These are phyloP conservation scores for Rhabdomys pumilio DNA, from an alignment of 2,797 vertebrate genomes.

Conservation along the genomic window DNA sequence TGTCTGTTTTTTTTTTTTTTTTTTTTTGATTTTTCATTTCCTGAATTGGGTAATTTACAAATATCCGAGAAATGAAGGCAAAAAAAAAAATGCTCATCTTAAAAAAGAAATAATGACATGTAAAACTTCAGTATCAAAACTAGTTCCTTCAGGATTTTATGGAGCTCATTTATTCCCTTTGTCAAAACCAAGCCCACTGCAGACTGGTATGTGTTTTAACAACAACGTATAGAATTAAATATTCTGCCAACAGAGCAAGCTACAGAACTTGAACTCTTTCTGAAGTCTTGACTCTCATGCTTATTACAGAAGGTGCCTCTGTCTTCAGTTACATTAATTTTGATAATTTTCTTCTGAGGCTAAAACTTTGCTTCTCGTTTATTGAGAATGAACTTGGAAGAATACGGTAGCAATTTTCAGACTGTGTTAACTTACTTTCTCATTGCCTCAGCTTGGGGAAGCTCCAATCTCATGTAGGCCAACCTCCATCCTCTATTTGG, in stretches of 20 bases:
- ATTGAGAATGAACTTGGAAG: conserved; percentile 22
- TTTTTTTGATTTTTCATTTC: conserved; percentile 80
- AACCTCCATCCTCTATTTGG: conserved; percentile 6
- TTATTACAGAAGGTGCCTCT: not conserved
- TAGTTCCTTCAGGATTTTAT: conserved; percentile 75
- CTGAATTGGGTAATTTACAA: conserved; percentile 72
- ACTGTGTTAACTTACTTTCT: not conserved
- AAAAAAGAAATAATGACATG: conserved; percentile 66
- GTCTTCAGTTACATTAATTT: conserved; percentile 37
- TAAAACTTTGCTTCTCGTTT: conserved; percentile 42
- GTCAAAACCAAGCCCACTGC: conserved; percentile 80
- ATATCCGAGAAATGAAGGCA: conserved; percentile 77
- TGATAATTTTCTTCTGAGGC: conserved; percentile 70
- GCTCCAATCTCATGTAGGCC: not conserved
- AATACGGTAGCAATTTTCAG: not conserved
- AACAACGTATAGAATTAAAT: conserved; percentile 64
- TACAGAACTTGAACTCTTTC: conserved; percentile 60
- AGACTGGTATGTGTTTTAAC: conserved; percentile 83
- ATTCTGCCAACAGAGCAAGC: conserved; percentile 62
- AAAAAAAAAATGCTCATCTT: conserved; percentile 26
- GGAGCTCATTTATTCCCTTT: conserved; percentile 73
- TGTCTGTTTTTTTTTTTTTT: conserved; percentile 75
- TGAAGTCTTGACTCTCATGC: conserved; percentile 62
- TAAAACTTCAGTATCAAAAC: conserved; percentile 82
- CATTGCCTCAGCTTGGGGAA: not conserved